phyloP scores from a whole-genome alignment of 2,797 vertebrate genomes.

The Chaetophractus vellerosus region DNA sequence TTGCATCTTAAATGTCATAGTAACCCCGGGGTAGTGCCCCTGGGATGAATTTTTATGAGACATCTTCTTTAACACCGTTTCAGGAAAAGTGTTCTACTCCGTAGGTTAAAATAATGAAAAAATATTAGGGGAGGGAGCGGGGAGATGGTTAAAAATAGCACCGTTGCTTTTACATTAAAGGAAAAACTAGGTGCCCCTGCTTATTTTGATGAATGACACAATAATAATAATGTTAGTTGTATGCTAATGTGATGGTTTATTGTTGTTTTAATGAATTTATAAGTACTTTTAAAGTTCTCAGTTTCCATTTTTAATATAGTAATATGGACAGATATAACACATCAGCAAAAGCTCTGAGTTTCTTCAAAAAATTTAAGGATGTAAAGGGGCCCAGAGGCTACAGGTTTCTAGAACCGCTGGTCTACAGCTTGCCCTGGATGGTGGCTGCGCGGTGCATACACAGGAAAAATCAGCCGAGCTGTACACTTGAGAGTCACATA shows the following conservation, averaged over 20 bases:
- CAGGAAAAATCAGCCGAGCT: neutral
- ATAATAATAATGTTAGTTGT: neutral
- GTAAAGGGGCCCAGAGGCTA: neutral
- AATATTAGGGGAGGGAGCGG: neutral
- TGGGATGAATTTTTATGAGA: slow-evolving; percentile 70
- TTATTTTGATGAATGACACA: neutral
- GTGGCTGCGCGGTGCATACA: neutral
- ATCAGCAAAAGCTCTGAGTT: neutral
- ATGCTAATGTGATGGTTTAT: neutral
- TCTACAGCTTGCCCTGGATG: neutral
- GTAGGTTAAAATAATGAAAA: slow-evolving; percentile 72
- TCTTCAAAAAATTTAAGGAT: neutral
- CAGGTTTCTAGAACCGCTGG: neutral
- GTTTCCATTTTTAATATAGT: neutral
- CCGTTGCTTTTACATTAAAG: slow-evolving; percentile 52
- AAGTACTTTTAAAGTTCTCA: neutral
- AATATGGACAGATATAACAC: neutral
- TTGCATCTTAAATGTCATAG: slow-evolving; percentile 60
- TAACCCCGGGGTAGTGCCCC: slow-evolving; percentile 39
- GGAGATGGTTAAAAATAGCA: slow-evolving; percentile 56
- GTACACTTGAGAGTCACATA: neutral
- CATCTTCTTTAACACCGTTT: slow-evolving; percentile 68
- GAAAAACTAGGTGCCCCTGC: neutral
- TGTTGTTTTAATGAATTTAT: neutral
- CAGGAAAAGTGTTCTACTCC: slow-evolving; percentile 52